Evolutionary conservation across 2,888 invertebrate species (phyloP), one percentile per base, ranked within the genome.

Genomic region (Drosophila acutilabella): DNA sequence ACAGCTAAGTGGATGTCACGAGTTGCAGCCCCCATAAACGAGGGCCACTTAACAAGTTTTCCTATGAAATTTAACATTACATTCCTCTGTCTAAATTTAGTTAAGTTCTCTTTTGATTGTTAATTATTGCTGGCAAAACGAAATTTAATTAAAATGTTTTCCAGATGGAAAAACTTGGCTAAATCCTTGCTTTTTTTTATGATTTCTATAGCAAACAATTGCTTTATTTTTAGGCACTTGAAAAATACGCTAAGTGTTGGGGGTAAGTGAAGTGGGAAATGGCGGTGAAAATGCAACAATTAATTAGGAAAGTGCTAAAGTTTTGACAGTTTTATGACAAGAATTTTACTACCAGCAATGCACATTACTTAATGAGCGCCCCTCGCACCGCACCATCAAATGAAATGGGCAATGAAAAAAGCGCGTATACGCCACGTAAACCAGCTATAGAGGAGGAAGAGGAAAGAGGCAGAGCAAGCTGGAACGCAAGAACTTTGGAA

Each of bases 321-420:
- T 74, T 70, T 54, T 59, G 74, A 74, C 64, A 74, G 64, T 64
- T 70, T 74, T 53, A 70, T 70, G 74, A 56, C 18, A 23, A n/a
- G 40, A 64, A 30, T 64, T 73, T 72, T 42, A 68, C 45, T 50
- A 42, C 56, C 64, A 33, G 33, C 60, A 48, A 44, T 64, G 60
- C 48, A 20, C 64, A 52, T 48, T 65, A 69, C 64, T 77, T 71
- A 45, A 60, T 47, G 64, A 70, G 56, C 45, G 50, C 14, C 62
- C 70, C 76, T 71, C 71, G 74, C 62, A 58, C 50, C 45, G 8
- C 16, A 8, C 14, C 5, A 30, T 41, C 53, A 62, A 61, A 54
- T 59, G 64, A 74, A 74, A 77, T 77, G 78, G 78, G 77, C 73
- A 76, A 76, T 76, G 74, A 64, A 75, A 65, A 59, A 64, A 65